Percentiles rank a stretch among this genome's conserved stretches.
Evolutionary conservation across 1,140 invertebrate species (phyloP).

Genomic region (Trachymyrmex cornetzi): DNA sequence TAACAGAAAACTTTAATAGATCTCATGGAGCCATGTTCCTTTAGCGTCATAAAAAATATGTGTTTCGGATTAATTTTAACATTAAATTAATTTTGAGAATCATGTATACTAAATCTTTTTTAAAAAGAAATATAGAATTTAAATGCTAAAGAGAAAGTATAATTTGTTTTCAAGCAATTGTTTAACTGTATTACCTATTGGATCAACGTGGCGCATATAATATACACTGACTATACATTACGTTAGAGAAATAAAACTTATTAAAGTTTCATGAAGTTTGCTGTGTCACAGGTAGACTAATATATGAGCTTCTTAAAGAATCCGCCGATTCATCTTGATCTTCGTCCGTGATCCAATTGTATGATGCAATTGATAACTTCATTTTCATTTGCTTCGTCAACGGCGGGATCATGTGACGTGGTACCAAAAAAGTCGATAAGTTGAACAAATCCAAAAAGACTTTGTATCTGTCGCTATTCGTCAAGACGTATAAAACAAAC

Average conservation of each 20-base stretch:
- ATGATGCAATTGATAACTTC: slow-evolving; percentile 84
- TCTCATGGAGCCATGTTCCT: too few species aligned
- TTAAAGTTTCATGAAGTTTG: slow-evolving; percentile 3
- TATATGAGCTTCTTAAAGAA: slow-evolving; percentile 67
- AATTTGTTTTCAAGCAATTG: neutral
- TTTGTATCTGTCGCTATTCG: slow-evolving; percentile 97
- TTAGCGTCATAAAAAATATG: too few species aligned
- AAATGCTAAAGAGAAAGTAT: neutral
- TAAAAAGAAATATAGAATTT: neutral
- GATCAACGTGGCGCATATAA: neutral
- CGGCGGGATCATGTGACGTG: slow-evolving; percentile 95
- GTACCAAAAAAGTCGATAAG: slow-evolving; percentile 97
- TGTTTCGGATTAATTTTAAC: neutral
- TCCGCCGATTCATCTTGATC: slow-evolving; percentile 76
- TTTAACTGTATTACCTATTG: neutral
- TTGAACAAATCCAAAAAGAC: slow-evolving; percentile 99
- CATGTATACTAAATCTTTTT: neutral
- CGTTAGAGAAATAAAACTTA: slow-evolving; percentile 6
- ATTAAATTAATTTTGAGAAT: slow-evolving; percentile 13
- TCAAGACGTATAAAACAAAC: slow-evolving; percentile 41
- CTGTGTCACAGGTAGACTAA: neutral
- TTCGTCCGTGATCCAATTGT: slow-evolving; percentile 75
- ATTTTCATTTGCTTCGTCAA: slow-evolving; percentile 92
- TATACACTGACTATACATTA: neutral
- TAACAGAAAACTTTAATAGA: too few species aligned